These are phyloP conservation scores for Leptatherina wallacei DNA, from an alignment of 2,797 vertebrate genomes.

Conservation along the genomic window DNA sequence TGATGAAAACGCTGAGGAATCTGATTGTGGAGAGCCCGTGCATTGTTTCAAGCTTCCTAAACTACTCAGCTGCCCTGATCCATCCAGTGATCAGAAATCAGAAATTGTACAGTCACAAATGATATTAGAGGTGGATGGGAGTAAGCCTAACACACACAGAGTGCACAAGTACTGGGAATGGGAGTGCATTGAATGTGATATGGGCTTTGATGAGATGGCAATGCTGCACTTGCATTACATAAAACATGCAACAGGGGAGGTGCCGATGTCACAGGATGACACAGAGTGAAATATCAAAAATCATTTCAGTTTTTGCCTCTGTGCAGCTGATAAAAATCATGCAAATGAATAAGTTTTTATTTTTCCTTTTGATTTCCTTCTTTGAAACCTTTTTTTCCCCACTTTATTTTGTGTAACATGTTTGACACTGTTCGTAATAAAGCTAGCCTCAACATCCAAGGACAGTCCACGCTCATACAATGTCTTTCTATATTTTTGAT, in stretches of 20 bases:
- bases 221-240: conserved; percentile 78
- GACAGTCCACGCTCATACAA: background rate
- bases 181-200: conserved; percentile 77
- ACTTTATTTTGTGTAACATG: background rate
- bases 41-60: conserved; percentile 16
- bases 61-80: background rate
- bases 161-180: conserved; percentile 63
- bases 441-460: background rate
- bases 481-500: background rate
- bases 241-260: conserved; percentile 79
- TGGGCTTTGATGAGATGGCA: conserved; percentile 71
- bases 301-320: background rate
- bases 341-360: background rate
- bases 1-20: conserved; percentile 28
- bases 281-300: conserved; percentile 3
- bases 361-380: background rate
- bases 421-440: background rate
- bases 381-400: background rate
- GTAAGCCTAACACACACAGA: background rate
- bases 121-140: background rate
- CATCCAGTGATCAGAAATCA: background rate
- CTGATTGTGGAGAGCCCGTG: conserved; percentile 38
- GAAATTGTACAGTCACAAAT: background rate
- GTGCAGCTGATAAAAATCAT: background rate
- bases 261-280: conserved; percentile 55